phyloP scores from a whole-genome alignment of 2,113 vertebrate species.

The Salvelinus fontinalis region DNA sequence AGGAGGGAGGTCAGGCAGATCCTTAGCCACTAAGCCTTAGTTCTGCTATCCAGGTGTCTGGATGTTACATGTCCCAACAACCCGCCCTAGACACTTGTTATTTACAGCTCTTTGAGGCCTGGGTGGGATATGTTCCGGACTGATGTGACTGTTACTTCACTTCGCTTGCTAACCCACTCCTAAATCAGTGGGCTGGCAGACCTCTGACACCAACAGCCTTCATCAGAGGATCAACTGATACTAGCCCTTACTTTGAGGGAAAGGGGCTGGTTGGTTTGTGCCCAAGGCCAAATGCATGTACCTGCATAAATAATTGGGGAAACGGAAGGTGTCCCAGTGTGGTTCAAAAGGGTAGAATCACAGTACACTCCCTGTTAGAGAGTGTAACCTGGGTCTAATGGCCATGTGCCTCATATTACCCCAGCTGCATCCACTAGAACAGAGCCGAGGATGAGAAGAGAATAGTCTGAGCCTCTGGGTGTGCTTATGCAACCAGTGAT shows the following conservation, averaged over 20 bases:
- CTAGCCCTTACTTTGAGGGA: not conserved
- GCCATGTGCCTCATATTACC: not conserved
- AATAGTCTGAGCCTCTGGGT: too few species aligned
- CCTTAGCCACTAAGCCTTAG: not conserved
- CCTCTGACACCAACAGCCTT: conserved; percentile 16
- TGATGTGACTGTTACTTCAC: conserved; percentile 42
- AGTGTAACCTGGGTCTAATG: not conserved
- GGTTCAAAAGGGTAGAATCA: not conserved
- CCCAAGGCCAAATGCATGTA: not conserved
- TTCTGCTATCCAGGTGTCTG: not conserved
- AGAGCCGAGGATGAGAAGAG: too few species aligned
- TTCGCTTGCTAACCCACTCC: conserved; percentile 30
- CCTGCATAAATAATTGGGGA: not conserved
- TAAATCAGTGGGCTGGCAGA: not conserved
- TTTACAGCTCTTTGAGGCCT: conserved; percentile 31
- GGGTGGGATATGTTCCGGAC: conserved; percentile 48
- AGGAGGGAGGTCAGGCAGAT: not conserved
- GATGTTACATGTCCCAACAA: conserved; percentile 3
- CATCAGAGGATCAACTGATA: not conserved
- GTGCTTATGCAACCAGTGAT: too few species aligned
- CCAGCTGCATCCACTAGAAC: not conserved
- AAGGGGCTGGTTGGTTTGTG: not conserved
- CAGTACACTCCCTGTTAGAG: not conserved
- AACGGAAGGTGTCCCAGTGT: not conserved
- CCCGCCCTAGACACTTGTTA: conserved; percentile 18